Percentiles rank a stretch among this genome's conserved stretches.
Conservation (phyloP, 2,797 vertebrate species). For the Crocodylus rhombifer region DNA sequence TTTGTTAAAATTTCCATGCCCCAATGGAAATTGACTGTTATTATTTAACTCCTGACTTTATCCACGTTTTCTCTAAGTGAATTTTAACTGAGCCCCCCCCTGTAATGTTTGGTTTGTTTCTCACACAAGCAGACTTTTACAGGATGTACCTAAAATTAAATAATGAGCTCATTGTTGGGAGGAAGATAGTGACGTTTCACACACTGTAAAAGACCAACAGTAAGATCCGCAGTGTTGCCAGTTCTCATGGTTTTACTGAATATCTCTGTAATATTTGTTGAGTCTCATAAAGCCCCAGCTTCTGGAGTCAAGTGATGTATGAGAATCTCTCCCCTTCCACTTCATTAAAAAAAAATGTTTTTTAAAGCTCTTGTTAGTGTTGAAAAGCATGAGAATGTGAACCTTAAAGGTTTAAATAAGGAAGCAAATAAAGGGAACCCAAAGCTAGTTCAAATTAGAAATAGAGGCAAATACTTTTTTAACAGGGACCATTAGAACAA, state of each 20-base stretch:
- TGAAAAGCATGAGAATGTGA: background rate
- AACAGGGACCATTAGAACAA: accelerated
- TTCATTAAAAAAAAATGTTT: background rate
- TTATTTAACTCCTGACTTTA: background rate
- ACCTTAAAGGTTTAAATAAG: background rate
- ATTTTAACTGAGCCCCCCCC: background rate
- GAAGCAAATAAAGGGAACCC: background rate
- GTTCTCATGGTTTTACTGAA: background rate
- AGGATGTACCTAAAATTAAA: background rate
- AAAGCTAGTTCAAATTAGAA: background rate
- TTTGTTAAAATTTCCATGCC: background rate
- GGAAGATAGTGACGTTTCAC: background rate
- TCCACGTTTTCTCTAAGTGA: background rate
- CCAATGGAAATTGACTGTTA: background rate
- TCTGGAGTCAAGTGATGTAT: background rate
- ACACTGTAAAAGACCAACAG: background rate
- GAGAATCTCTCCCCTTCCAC: background rate
- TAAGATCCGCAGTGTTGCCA: background rate
- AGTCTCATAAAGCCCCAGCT: background rate
- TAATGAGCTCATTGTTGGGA: slow-evolving; percentile 34
- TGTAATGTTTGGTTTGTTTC: background rate
- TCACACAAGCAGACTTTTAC: background rate
- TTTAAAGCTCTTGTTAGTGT: background rate
- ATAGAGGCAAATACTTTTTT: accelerated
- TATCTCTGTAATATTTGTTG: background rate